Conservation (phyloP, 2,797 vertebrate genomes). For the Fratercula arctica region DNA sequence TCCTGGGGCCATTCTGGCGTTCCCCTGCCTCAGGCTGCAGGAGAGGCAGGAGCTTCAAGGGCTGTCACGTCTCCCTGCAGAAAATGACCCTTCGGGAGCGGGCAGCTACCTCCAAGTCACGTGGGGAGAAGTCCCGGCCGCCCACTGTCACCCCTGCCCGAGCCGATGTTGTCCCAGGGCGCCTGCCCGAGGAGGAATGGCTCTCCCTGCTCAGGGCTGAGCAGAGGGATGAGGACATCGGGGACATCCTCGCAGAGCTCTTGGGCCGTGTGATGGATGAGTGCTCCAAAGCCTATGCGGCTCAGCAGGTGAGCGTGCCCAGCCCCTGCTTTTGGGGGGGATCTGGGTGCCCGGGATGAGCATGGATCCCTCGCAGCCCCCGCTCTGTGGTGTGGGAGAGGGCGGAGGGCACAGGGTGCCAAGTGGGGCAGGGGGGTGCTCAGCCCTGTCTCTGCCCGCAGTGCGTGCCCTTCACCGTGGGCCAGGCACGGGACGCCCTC, state of each 20-base stretch:
- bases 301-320: constrained; percentile 77
- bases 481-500: constrained; percentile 76
- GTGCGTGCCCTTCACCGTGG: neutral
- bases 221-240: constrained; percentile 74
- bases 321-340: neutral
- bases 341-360: too few species aligned
- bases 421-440: neutral
- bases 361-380: neutral
- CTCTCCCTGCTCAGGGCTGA: constrained; percentile 66
- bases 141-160: neutral
- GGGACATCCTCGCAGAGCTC: constrained; percentile 76
- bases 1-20: neutral
- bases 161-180: constrained; percentile 67
- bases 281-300: constrained; percentile 62
- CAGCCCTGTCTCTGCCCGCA: neutral
- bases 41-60: neutral
- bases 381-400: neutral
- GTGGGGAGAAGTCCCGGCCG: constrained; percentile 50
- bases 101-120: constrained; percentile 16
- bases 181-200: constrained; percentile 75
- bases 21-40: neutral
- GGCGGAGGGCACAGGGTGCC: neutral
- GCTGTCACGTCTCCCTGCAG: neutral
- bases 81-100: constrained; percentile 61
- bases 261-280: constrained; percentile 71